Evolutionary conservation across 2,888 invertebrate species (phyloP), one percentile per base, ranked within the genome.

Genomic region (Galerucella pusilla): DNA sequence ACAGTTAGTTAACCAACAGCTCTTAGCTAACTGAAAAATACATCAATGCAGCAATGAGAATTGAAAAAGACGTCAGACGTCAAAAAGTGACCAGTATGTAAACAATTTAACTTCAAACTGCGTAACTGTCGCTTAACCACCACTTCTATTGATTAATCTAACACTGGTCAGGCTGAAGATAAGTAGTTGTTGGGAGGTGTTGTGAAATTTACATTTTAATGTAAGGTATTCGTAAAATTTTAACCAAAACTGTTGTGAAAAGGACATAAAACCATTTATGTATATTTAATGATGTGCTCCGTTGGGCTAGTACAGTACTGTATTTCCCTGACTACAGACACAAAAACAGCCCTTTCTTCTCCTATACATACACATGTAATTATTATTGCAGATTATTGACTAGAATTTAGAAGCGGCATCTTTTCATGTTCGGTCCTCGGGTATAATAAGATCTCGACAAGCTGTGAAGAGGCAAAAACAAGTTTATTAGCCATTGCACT

Each of bases 381-480:
- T 20, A 57, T 20, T 16, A 57, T 57, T 57, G 57, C 57, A 42
- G 63, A 73, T 73, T 73, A 73, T 73, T 68, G 71, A 54, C 64
- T 74, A 73, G 35, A 73, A 66, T 67, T 64, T 70, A 70, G 71
- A 63, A 63, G 75, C 75, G 75, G 75, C 67, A 46, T 60, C 75
- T 73, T 75, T 75, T 73, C 67, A 73, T 66, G 61, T 73, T 68
- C 16, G 66, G 7, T 68, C 66, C 68, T 61, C 45, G 35, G 46
- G 25, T 68, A 69, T 75, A 75, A 75, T 75, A 70, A 45, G 73
- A 70, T 73, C 66, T 73, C 72, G 73, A 75, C 75, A 75, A 73
- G 75, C 70, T 75, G 75, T 70, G 67, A 70, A 60, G 67, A 73
- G 64, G 68, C 42, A 73, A 73, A 73, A 70, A 75, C 71, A 68